Conservation (phyloP, 1,140 invertebrate genomes). For the Eueides isabella region DNA sequence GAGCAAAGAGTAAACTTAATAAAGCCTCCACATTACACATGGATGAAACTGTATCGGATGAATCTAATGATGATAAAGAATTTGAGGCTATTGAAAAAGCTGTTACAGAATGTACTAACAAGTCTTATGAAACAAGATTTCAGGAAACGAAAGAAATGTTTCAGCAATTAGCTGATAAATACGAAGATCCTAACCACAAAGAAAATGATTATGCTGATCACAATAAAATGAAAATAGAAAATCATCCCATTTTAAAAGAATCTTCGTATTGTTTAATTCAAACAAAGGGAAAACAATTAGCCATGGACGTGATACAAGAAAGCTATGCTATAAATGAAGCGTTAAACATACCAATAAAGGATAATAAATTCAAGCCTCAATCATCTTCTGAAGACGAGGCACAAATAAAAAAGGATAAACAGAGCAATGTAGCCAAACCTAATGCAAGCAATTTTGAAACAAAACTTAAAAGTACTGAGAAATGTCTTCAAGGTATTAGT, state of each 20-base stretch:
- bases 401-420: conserved; percentile 40
- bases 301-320: conserved; percentile 62
- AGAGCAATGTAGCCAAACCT: conserved; percentile 42
- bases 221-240: conserved; percentile 40
- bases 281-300: conserved; percentile 42
- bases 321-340: conserved; percentile 64
- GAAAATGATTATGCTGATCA: conserved; percentile 21
- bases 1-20: conserved; percentile 38
- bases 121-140: conserved; percentile 71
- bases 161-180: conserved; percentile 61
- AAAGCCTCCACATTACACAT: conserved; percentile 21
- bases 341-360: conserved; percentile 66
- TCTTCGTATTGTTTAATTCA: conserved; percentile 59
- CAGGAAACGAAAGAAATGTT: conserved; percentile 73
- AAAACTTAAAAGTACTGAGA: conserved; percentile 68
- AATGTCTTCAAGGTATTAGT: conserved; percentile 60
- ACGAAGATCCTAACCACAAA: conserved; percentile 52
- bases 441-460: conserved; percentile 59
- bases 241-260: conserved; percentile 60
- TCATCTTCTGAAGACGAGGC: conserved; percentile 38
- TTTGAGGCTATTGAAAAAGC: conserved; percentile 72
- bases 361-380: conserved; percentile 58
- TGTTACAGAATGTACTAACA: conserved; percentile 68
- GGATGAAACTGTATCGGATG: conserved; percentile 37
- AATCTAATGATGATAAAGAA: conserved; percentile 58